Conservation (phyloP, 2,797 vertebrate species). For the Sebastes cheni region DNA sequence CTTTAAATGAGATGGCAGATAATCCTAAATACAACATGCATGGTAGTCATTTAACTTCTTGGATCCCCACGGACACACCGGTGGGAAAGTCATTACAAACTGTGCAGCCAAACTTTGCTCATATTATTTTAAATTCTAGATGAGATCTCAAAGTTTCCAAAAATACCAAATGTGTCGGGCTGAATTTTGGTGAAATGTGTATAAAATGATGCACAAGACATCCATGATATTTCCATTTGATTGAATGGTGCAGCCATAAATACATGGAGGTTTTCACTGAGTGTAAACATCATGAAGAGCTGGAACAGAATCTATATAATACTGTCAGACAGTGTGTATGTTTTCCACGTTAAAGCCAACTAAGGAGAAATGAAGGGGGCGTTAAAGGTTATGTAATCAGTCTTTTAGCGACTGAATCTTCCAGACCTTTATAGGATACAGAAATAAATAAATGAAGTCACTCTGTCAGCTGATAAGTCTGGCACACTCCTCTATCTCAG, state of each 20-base stretch:
- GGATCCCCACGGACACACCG: not conserved
- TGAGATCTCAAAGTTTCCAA: not conserved
- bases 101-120: not conserved
- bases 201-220: not conserved
- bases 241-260: not conserved
- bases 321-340: not conserved
- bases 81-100: not conserved
- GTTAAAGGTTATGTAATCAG: not conserved
- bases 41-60: not conserved
- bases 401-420: not conserved
- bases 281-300: not conserved
- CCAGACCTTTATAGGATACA: not conserved
- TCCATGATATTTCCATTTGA: not conserved
- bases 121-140: not conserved
- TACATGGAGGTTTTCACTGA: not conserved
- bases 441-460: slow-evolving; percentile 8
- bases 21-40: not conserved
- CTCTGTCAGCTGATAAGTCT: slow-evolving; percentile 37
- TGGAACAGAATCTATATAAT: not conserved
- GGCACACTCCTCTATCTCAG: slow-evolving; percentile 33
- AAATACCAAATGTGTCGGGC: not conserved
- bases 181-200: not conserved
- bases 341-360: not conserved
- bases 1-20: not conserved
- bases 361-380: not conserved